These are phyloP conservation scores for Okapia johnstoni DNA, from an alignment of 2,113 vertebrate genomes.

Conservation along the genomic window DNA sequence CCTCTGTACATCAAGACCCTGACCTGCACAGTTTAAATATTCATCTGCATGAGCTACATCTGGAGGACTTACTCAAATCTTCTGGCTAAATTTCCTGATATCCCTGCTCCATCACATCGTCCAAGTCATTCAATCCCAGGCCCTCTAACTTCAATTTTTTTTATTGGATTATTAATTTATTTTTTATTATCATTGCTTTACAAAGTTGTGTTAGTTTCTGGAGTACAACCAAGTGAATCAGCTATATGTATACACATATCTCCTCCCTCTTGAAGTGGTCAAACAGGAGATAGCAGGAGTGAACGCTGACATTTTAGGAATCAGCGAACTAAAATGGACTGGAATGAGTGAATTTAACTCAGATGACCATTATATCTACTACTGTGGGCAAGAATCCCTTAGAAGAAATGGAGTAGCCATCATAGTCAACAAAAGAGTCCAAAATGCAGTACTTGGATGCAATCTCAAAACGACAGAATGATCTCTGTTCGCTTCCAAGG, in stretches of 20 bases:
- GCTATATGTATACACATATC: neutral
- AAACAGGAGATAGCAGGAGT: neutral
- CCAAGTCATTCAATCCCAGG: neutral
- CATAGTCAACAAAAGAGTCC: neutral
- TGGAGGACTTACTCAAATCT: neutral
- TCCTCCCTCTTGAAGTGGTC: neutral
- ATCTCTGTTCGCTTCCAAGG: too few relatives aligned
- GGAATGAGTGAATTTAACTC: neutral
- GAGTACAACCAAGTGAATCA: neutral
- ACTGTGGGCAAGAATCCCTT: neutral
- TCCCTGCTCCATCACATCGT: neutral
- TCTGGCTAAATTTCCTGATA: neutral
- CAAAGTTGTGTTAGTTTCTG: neutral
- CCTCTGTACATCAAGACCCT: neutral
- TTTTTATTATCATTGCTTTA: neutral
- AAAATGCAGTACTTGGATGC: neutral
- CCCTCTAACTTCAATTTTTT: neutral
- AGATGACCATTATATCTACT: neutral
- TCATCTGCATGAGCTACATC: neutral
- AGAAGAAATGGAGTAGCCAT: neutral
- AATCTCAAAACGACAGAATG: too few relatives aligned
- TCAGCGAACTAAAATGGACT: neutral
- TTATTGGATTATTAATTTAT: neutral
- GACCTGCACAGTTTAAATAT: neutral
- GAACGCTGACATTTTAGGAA: rapidly evolving